Evolutionary conservation across 2,113 vertebrate genomes (phyloP).

Genomic region (Myiopsitta monachus): DNA sequence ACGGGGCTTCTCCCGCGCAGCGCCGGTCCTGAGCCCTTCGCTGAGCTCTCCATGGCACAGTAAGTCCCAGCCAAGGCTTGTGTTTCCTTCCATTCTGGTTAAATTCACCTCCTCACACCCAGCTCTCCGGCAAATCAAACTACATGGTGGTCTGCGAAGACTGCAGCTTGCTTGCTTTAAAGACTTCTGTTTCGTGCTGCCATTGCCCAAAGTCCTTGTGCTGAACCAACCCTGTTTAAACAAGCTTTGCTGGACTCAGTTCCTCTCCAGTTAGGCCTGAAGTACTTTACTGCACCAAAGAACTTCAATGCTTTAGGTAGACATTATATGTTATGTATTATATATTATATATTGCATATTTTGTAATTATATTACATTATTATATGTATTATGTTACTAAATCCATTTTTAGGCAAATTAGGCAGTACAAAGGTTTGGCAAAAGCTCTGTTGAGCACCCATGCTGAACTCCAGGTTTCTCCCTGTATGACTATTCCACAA

Average conservation of each 20-base stretch:
- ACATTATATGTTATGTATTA: background rate
- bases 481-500: background rate
- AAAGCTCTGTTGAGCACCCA: background rate
- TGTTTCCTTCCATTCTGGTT: background rate
- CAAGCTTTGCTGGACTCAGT: background rate
- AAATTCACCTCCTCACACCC: background rate
- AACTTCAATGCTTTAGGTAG: background rate
- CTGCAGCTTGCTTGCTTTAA: background rate
- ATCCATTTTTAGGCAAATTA: background rate
- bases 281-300: background rate
- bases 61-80: too few relatives aligned
- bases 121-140: background rate
- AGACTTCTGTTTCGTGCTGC: background rate
- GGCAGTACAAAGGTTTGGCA: background rate
- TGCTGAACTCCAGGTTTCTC: background rate
- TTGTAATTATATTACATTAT: too few relatives aligned
- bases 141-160: background rate
- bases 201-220: background rate
- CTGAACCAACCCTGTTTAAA: background rate
- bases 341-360: too few relatives aligned
- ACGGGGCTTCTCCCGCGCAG: accelerated
- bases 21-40: accelerated
- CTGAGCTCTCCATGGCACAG: background rate
- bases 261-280: too few relatives aligned
- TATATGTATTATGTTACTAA: background rate